phyloP scores from a whole-genome alignment of 2,113 vertebrate species.

The Myanophis thanlyinensis region DNA sequence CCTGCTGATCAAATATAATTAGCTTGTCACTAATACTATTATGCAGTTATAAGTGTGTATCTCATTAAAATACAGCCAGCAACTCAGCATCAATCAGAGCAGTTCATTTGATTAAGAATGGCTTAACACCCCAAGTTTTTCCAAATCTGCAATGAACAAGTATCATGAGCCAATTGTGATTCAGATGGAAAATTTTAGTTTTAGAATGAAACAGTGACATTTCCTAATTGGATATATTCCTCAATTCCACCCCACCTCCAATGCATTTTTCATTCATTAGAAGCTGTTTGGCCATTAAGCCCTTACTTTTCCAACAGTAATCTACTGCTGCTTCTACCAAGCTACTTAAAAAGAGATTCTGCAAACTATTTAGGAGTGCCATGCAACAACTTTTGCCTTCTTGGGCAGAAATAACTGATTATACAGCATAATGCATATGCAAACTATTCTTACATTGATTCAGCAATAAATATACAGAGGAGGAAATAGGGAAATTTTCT shows the following conservation, averaged over 20 bases:
- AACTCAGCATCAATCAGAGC: not conserved
- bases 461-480: not conserved
- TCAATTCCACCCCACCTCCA: not conserved
- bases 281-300: not conserved
- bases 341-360: not conserved
- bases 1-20: not conserved
- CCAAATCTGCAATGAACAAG: not conserved
- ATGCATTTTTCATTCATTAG: not conserved
- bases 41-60: slow-evolving; percentile 3
- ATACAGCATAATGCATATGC: not conserved
- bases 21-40: slow-evolving; percentile 2
- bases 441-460: not conserved
- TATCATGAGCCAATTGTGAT: not conserved
- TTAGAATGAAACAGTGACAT: not conserved
- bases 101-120: slow-evolving; percentile 11
- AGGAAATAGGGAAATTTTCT: not conserved
- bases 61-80: not conserved
- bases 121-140: not conserved
- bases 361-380: not conserved
- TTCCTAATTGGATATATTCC: not conserved
- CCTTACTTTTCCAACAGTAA: not conserved
- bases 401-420: not conserved
- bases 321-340: not conserved
- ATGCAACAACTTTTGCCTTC: not conserved
- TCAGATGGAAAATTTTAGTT: not conserved